Base-by-base conservation (phyloP, 2,113 vertebrate genomes). In the Coregonus clupeaformis region DNA sequence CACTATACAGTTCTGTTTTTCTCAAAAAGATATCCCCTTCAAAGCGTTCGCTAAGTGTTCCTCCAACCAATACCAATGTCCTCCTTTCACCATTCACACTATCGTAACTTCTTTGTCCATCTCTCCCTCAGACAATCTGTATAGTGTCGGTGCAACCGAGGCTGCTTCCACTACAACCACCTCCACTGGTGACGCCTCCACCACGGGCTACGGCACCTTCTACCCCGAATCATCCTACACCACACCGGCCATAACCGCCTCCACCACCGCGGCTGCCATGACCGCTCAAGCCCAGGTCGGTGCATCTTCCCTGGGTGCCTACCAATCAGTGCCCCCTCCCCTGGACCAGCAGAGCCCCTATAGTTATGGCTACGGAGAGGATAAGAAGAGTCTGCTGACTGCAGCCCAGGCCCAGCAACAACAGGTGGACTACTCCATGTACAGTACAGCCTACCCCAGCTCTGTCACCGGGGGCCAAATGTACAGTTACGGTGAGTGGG, bases 341-440 rank as follows among this genome's bases (percentile, higher is more conserved):
- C 74, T 76, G 0, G 89, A 91, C 52, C 88, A 91, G 84, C 81
- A 86, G 77, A 92, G 91, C 68, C 91, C 91, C 0, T 92, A 92
- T 77, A 92, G 91, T 77, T 92, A 92, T 2, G 91, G 89, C 0
- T 92, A 92, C 1, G 91, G 91, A 25, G 91, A 89, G 2, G 89
- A 91, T 76, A 92, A 92, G 78, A 91, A 89, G 85, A 92, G 91
- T 68, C 85, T 89, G 85, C 86, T 92, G 47, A 91, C 82, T 20
- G 42, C 89, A 91, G 68, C 42, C 42, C 68, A 49, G 66, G 78
- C 70, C 30, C 62, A 36, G 64, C 80, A 74, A n/a, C 14, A 3
- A 14, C 20, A 22, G 65, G 65, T 67, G 55, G 63, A 80, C 69
- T 87, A 82, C 78, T 87, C 88, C 0, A 82, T 87, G 77, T 92